Evolutionary conservation across 1,140 invertebrate genomes (phyloP).

Genomic region (Pogonognathellus flavescens): DNA sequence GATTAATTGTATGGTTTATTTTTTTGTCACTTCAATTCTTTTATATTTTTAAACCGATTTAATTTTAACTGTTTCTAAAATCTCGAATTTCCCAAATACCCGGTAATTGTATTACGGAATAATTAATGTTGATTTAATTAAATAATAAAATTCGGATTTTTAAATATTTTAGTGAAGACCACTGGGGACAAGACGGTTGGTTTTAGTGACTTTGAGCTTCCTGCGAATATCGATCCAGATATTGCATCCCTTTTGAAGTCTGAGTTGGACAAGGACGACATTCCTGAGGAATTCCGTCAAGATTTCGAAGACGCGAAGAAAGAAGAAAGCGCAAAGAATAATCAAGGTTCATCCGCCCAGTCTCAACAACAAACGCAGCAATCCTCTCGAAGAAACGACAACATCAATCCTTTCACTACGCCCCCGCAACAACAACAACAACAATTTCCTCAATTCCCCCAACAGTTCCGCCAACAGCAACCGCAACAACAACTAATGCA

Average conservation of each 20-base stretch:
- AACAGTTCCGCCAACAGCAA: not conserved
- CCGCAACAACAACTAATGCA: not conserved
- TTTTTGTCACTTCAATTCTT: too few relatives aligned
- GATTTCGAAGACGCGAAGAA: conserved; percentile 49
- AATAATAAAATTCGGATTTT: too few relatives aligned
- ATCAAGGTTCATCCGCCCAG: not conserved
- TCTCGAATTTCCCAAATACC: too few relatives aligned
- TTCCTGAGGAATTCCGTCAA: conserved; percentile 62
- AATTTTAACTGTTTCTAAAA: too few relatives aligned
- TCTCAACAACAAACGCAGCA: not conserved
- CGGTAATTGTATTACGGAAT: too few relatives aligned
- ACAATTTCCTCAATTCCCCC: not conserved
- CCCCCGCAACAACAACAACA: not conserved
- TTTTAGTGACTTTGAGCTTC: conserved; percentile 63
- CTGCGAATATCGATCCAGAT: conserved; percentile 63
- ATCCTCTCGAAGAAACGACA: conserved; percentile 17
- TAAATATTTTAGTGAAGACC: conserved; percentile 48
- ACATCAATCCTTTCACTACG: not conserved
- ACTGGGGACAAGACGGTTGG: conserved; percentile 55
- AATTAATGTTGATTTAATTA: not conserved
- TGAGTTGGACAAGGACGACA: conserved; percentile 65
- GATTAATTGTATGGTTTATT: too few relatives aligned
- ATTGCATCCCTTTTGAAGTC: conserved; percentile 63
- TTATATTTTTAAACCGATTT: too few relatives aligned
- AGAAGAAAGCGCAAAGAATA: not conserved